These are phyloP conservation scores for Drosophila arizonae DNA, from an alignment of 1,140 invertebrate genomes.

Conservation along the genomic window DNA sequence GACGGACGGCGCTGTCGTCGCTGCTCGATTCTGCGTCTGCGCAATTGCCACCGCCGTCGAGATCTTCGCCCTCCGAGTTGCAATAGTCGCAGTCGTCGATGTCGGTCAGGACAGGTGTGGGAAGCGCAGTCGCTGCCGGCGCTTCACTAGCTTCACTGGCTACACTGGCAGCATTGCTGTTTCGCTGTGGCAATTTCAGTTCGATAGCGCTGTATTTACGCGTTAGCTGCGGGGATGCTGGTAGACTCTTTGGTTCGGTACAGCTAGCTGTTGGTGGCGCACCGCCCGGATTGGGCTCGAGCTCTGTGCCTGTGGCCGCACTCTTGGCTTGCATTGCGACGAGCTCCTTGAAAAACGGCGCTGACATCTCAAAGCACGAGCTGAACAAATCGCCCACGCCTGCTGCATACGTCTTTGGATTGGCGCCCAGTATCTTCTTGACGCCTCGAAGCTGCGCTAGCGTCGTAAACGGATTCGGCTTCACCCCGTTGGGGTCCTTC, in stretches of 20 bases:
- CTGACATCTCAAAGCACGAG: constrained; percentile 89
- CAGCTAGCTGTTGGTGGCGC: constrained; percentile 22
- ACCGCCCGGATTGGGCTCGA: constrained; percentile 3
- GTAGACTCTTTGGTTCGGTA: constrained; percentile 83
- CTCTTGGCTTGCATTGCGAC: constrained; percentile 62
- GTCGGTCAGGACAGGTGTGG: constrained; percentile 15
- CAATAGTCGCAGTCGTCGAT: constrained; percentile 74
- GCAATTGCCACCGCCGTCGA: constrained; percentile 75
- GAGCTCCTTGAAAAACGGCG: constrained; percentile 84
- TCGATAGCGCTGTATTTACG: constrained; percentile 75
- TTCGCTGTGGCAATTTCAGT: constrained; percentile 60
- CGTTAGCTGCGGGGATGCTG: constrained; percentile 83
- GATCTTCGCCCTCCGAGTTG: constrained; percentile 67
- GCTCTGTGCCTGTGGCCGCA: constrained; percentile 24
- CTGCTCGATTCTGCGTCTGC: constrained; percentile 80
- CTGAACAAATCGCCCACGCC: constrained; percentile 86
- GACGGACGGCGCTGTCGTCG: constrained; percentile 73
- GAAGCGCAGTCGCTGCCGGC: constrained; percentile 1
- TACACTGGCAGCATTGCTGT: constrained; percentile 25
- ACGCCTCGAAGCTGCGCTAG: constrained; percentile 87
- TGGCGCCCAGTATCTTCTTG: constrained; percentile 89
- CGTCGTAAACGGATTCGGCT: constrained; percentile 88
- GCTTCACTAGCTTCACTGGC: constrained; percentile 13
- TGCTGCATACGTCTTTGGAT: constrained; percentile 82
- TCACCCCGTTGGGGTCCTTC: constrained; percentile 82